phyloP scores from a whole-genome alignment of 1,140 invertebrate genomes.

The Drosophila albomicans region DNA sequence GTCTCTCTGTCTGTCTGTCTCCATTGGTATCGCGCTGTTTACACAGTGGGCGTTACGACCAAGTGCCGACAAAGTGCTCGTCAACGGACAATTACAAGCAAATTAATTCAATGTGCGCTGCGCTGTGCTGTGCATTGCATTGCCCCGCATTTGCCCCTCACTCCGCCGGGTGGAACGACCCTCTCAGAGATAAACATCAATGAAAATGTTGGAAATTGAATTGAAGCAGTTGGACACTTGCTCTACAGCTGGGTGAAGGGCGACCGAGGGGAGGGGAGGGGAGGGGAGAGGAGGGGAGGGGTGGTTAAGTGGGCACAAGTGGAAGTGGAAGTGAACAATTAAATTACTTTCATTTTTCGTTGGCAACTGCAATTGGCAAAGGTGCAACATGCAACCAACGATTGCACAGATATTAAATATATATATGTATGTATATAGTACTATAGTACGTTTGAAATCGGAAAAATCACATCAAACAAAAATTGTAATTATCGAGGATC shows the following conservation, averaged over 20 bases:
- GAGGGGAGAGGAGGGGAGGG: conserved; percentile 2
- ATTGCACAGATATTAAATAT: not conserved
- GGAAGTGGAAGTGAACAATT: conserved; percentile 11
- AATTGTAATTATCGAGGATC: too few species aligned
- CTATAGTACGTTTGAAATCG: too few species aligned
- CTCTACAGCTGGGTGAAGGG: not conserved
- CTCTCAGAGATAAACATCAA: conserved; percentile 44
- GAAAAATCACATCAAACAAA: too few species aligned
- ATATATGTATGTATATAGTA: too few species aligned
- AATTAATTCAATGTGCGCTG: conserved; percentile 73
- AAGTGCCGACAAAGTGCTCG: conserved; percentile 77
- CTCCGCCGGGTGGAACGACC: not conserved
- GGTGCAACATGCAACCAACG: not conserved
- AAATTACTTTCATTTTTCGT: conserved; percentile 25
- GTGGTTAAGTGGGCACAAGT: not conserved
- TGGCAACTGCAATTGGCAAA: not conserved
- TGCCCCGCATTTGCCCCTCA: not conserved
- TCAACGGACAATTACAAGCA: conserved; percentile 79
- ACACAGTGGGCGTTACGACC: conserved; percentile 56
- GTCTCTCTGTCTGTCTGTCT: conserved; percentile 1
- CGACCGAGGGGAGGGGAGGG: not conserved
- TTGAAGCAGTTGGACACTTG: conserved; percentile 47
- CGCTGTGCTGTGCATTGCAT: not conserved
- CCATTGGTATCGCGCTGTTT: conserved; percentile 31
- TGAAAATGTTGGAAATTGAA: conserved; percentile 35